Evolutionary conservation across 1,140 invertebrate species (phyloP), one percentile per base, ranked within the genome.

Genomic region (Pissodes strobi): DNA sequence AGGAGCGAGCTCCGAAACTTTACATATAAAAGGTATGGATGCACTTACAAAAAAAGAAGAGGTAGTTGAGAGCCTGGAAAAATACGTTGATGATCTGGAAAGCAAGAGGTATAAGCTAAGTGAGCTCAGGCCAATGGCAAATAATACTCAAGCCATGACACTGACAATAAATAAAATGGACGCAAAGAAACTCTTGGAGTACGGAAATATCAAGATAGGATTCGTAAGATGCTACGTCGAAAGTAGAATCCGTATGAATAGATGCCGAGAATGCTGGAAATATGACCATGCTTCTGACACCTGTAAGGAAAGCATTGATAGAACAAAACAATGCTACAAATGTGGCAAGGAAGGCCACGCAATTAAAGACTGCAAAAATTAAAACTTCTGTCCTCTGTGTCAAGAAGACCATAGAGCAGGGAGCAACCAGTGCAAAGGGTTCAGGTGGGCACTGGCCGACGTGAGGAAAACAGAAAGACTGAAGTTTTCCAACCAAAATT

Each of bases 21-120:
- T 41, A 34, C 34, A 60, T 18, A 12, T 55, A 2, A 61, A 43
- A 18, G 52, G 52, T 12, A 34, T 63, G 30, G 65, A 67, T 15
- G 21, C 38, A n/a, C 19, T 43, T 9, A 19, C 51, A 1, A 56
- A 22, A n/a, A 43, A 63, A 48, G 51, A 51, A 9, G 63, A 69
- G 13, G 39, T 69, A 1, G n/a, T n/a, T 15, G 25, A 41, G 13
- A 52, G 56, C 1, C 46, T 69, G 12, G 12, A 55, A 9, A 17
- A 41, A 12, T 49, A 12, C 13, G 13, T 56, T 2, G 57, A 43
- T 3, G 18, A 2, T 0, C n/a, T 49, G 12, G 27, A 23, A 8
- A 6, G 10, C 4, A n/a, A 51, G 2, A 10, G 13, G 12, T 19
- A 22, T 15, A 67, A 21, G 10, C 63, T n/a, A n/a, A n/a, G n/a